Conservation (phyloP, 2,797 vertebrate genomes). For the Gorsachius magnificus region DNA sequence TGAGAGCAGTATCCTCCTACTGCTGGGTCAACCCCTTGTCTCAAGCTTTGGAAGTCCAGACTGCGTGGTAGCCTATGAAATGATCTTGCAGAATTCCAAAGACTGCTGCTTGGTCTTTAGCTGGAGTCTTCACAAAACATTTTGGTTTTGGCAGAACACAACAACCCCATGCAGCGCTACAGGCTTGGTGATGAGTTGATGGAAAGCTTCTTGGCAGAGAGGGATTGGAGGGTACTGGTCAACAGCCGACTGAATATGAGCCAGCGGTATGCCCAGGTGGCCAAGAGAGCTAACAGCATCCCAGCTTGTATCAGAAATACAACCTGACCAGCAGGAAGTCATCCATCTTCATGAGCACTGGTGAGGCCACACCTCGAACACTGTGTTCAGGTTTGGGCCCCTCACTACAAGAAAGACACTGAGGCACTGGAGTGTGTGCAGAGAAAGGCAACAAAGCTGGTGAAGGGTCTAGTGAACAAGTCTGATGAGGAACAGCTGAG, state of each 20-base stretch:
- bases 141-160: neutral
- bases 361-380: fast-evolving
- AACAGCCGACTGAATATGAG: fast-evolving
- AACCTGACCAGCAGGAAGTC: neutral
- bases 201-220: neutral
- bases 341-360: no score
- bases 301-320: neutral
- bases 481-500: neutral
- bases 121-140: neutral
- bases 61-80: no score
- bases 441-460: fast-evolving
- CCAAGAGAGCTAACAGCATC: neutral
- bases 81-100: neutral
- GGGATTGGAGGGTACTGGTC: neutral
- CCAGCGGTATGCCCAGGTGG: neutral
- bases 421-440: fast-evolving
- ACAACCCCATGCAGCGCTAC: fast-evolving
- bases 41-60: neutral
- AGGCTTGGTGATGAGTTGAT: neutral
- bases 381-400: neutral
- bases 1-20: neutral
- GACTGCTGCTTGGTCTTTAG: neutral
- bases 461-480: neutral
- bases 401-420: fast-evolving
- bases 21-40: neutral